A percentile compares a stretch with the other conserved stretches of the same genome.
These are phyloP conservation scores for Platichthys stellatus DNA, from an alignment of 2,113 vertebrate species.

Conservation along the genomic window DNA sequence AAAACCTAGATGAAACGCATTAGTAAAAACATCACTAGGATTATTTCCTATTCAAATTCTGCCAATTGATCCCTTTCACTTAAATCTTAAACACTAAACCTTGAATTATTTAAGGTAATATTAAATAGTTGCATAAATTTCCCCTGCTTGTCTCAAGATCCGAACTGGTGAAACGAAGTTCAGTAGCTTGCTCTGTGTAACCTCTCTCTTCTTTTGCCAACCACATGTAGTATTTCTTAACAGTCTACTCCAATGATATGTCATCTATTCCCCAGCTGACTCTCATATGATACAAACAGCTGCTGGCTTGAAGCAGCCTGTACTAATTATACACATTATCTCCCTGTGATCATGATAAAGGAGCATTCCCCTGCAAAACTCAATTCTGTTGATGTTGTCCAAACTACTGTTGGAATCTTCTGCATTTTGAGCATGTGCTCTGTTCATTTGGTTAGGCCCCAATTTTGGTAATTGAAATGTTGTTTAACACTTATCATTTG, in stretches of 20 bases:
- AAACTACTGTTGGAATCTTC: conserved; percentile 14
- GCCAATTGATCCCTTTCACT: no score
- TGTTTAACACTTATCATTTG: conserved; percentile 57
- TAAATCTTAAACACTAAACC: not conserved
- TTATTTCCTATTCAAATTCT: no score
- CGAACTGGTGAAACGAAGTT: not conserved
- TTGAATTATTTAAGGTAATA: not conserved
- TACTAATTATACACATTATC: conserved; percentile 6
- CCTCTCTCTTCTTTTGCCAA: not conserved
- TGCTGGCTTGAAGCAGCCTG: not conserved
- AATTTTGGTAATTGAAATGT: conserved; percentile 60
- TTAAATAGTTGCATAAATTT: not conserved
- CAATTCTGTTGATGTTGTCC: not conserved
- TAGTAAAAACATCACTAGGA: no score
- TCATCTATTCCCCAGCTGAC: conserved; percentile 43
- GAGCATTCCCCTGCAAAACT: not conserved
- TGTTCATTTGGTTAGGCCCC: conserved; percentile 20
- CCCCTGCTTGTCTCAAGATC: not conserved
- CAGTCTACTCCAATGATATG: not conserved
- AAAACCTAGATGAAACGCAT: no score
- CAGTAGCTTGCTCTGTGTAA: not conserved
- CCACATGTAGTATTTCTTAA: conserved; percentile 7
- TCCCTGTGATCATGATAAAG: conserved; percentile 7
- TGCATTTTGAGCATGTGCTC: conserved; percentile 5
- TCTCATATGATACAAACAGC: conserved; percentile 52